Base-by-base conservation (phyloP, 2,888 invertebrate species). In the Drosophila peninsularis region DNA sequence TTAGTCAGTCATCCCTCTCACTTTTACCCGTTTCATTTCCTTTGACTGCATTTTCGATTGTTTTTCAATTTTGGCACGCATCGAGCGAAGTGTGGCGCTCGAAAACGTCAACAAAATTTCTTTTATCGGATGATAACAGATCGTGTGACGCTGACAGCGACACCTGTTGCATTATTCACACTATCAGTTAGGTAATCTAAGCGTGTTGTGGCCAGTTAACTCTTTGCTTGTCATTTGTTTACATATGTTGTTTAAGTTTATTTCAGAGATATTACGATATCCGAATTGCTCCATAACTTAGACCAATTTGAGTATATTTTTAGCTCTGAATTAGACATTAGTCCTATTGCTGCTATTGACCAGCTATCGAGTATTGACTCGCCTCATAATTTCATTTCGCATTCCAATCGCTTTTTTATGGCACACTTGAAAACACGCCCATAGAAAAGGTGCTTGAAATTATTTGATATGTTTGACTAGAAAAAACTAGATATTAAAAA, bases 141-240 rank as follows among this genome's bases (percentile, higher is more conserved):
- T 80, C 58, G 71, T 79, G 71, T 75, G 63, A 77, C 58, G 63
- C 14, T 55, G 63, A 55, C 58, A 30, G 27, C 77, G 71, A 83
- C 88, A 78, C 75, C 58, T 78, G 58, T 54, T 84, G 80, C 85
- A 84, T 84, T 84, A 85, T 88, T 84, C 70, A 84, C 63, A 21
- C 9, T 34, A 37, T 57, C 61, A 64, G 80, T 84, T 88, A 78
- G 69, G 56, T 84, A 84, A 84, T 69, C 70, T 62, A 49, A 34
- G 55, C 27, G 41, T 53, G 55, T 49, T 67, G 54, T 52, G 27
- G 41, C 53, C 60, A 56, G 57, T 17, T 44, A 32, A 9, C 41
- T 45, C 50, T 72, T 67, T 69, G 67, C 44, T 69, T 44, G 27
- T 34, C n/a, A 57, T 32, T 56, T 39, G 44, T 1, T 39, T 53